These are phyloP conservation scores for Saguinus midas DNA, from an alignment of 2,113 vertebrate genomes.

Conservation along the genomic window DNA sequence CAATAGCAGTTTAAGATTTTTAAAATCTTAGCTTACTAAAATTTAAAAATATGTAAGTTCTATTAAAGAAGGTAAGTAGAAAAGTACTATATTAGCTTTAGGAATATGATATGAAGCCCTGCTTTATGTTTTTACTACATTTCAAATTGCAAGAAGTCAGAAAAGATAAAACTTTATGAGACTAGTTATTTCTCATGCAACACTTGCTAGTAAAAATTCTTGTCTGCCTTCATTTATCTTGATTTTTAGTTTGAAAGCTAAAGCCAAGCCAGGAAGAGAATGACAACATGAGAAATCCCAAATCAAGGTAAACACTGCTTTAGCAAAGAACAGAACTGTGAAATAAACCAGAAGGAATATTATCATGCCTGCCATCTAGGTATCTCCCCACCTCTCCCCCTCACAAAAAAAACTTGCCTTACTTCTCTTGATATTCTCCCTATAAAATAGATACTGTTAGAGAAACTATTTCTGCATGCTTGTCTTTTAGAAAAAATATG, in stretches of 20 bases:
- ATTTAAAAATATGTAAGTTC: conserved; percentile 61
- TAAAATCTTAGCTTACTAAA: conserved; percentile 23
- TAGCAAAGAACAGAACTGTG: not conserved
- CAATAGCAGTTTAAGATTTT: not conserved
- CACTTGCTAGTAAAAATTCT: conserved; percentile 72
- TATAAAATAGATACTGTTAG: conserved; percentile 27
- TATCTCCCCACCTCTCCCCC: not conserved
- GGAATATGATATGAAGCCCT: conserved; percentile 33
- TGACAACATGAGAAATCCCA: conserved; percentile 52
- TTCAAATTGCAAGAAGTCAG: conserved; percentile 71
- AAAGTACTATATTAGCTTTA: conserved; percentile 56
- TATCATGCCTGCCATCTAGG: conserved; percentile 5
- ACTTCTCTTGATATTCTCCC: not conserved
- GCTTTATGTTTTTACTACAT: conserved; percentile 61
- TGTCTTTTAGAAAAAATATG: conserved; percentile 29
- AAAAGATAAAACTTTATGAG: conserved; percentile 74
- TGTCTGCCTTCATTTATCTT: conserved; percentile 74
- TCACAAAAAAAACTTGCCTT: not conserved
- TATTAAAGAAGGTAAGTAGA: conserved; percentile 31
- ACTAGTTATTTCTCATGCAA: conserved; percentile 66
- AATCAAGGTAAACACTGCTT: conserved; percentile 55
- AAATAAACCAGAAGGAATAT: conserved; percentile 61
- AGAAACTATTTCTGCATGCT: conserved; percentile 56
- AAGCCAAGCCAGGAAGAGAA: conserved; percentile 63
- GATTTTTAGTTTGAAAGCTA: conserved; percentile 70